These are phyloP conservation scores for Lagopus muta DNA, from an alignment of 2,113 vertebrate species.

Conservation along the genomic window DNA sequence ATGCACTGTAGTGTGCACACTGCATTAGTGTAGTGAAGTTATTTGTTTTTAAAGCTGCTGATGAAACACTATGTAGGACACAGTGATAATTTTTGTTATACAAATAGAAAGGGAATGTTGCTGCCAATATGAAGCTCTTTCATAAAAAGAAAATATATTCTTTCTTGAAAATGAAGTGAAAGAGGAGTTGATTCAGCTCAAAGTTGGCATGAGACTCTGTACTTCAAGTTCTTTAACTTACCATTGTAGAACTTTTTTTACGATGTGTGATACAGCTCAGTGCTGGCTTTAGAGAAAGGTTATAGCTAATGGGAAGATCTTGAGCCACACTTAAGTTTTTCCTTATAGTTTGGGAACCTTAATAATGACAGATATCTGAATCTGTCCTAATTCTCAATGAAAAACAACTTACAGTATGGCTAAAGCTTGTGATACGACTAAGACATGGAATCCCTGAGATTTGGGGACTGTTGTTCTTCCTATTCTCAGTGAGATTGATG, in stretches of 20 bases:
- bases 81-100: neutral
- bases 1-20: neutral
- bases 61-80: neutral
- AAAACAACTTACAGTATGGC: neutral
- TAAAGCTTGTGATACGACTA: neutral
- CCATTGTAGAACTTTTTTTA: neutral
- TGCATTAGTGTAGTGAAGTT: neutral
- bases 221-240: neutral
- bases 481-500: neutral
- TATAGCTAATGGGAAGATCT: neutral
- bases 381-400: neutral
- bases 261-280: neutral
- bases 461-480: neutral
- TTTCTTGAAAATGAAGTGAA: neutral
- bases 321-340: neutral
- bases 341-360: neutral
- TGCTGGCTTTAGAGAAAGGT: neutral
- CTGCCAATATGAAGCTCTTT: neutral
- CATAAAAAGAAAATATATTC: neutral
- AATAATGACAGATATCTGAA: neutral
- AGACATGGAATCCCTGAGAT: neutral
- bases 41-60: neutral
- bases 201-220: neutral
- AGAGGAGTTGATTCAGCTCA: neutral
- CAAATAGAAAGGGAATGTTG: neutral